Conservation (phyloP, 2,113 vertebrate species). For the Cryptotis parvus region DNA sequence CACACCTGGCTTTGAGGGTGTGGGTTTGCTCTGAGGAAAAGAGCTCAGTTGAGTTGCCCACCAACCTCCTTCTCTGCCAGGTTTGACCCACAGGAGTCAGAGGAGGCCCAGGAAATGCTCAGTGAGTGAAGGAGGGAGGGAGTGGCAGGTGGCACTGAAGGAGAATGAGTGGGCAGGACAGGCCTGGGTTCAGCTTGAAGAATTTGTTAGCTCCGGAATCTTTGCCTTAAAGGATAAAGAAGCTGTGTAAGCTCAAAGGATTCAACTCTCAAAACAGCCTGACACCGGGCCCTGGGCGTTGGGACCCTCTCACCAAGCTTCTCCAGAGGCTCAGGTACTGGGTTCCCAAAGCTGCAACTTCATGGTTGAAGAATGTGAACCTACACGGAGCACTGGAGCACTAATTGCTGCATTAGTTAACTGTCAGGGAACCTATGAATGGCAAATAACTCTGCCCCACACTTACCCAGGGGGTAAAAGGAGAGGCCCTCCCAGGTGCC, state of each 20-base stretch:
- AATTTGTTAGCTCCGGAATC: neutral
- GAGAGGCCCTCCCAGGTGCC: too few relatives aligned
- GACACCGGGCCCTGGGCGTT: too few relatives aligned
- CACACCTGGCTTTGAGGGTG: neutral
- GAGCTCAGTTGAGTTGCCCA: neutral
- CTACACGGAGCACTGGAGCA: neutral
- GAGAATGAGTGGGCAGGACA: too few relatives aligned
- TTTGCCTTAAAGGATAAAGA: constrained; percentile 26
- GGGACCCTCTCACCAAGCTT: too few relatives aligned
- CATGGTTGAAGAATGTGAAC: neutral
- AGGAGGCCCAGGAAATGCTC: neutral
- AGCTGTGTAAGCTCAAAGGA: neutral
- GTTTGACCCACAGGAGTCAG: neutral
- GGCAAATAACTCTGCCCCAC: neutral
- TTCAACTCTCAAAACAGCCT: too few relatives aligned
- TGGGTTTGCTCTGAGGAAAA: neutral
- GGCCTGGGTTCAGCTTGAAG: neutral
- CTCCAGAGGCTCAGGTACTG: neutral
- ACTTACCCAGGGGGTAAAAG: neutral
- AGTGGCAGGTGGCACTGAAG: too few relatives aligned
- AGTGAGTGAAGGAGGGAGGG: neutral
- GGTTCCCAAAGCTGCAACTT: neutral
- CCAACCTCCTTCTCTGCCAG: neutral
- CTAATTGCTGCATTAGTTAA: constrained; percentile 20
- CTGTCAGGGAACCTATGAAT: neutral